Evolutionary conservation across 2,797 vertebrate species (phyloP).

Genomic region (Pitangus sulphuratus): DNA sequence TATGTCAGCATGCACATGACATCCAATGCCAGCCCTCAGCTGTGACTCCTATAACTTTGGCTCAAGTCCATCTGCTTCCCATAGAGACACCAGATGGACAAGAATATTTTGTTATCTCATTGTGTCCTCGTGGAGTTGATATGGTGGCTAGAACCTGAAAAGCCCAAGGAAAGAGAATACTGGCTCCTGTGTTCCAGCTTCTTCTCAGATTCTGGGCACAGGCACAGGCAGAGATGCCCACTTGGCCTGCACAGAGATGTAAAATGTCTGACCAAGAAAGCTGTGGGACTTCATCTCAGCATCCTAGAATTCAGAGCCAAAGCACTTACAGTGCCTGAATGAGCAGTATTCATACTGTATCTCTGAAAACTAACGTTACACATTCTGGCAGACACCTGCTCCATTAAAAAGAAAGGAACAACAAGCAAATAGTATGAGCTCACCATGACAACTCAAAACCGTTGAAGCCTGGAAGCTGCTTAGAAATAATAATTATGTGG

Average conservation of each 20-base stretch:
- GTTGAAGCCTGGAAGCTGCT: background rate
- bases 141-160: background rate
- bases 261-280: conserved; percentile 18
- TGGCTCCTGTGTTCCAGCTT: background rate
- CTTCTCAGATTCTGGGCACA: background rate
- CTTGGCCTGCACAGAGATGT: conserved; percentile 1
- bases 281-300: background rate
- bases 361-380: background rate
- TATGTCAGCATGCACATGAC: conserved; percentile 21
- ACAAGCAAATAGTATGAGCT: background rate
- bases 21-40: conserved; percentile 13
- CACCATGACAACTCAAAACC: background rate
- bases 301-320: background rate
- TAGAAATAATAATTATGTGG: background rate
- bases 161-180: background rate
- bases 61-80: conserved; percentile 10
- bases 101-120: conserved; percentile 17
- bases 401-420: background rate
- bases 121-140: background rate
- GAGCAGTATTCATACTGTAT: background rate
- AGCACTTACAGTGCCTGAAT: background rate
- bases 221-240: background rate
- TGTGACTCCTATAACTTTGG: conserved; percentile 20
- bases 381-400: background rate
- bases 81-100: conserved; percentile 39